phyloP scores from a whole-genome alignment of 2,113 vertebrate genomes.

The Trogon melanurus region DNA sequence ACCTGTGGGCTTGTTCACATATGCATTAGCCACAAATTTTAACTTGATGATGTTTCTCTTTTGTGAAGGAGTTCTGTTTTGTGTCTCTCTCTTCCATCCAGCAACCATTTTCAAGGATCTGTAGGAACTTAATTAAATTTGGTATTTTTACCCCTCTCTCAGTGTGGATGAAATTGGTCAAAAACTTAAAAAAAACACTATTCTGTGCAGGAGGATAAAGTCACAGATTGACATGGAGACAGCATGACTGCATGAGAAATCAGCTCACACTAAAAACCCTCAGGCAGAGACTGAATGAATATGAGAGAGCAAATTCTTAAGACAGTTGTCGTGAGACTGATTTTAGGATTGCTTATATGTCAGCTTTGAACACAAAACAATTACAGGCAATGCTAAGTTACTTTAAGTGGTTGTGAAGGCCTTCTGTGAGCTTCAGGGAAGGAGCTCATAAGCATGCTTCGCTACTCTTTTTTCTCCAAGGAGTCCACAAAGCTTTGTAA shows the following conservation, averaged over 20 bases:
- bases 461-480: not conserved
- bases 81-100: not conserved
- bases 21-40: not conserved
- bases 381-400: not conserved
- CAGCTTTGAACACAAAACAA: not conserved
- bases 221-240: not conserved
- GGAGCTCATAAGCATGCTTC: not conserved
- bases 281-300: not conserved
- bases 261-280: not conserved
- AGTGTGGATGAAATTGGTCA: not conserved
- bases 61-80: not conserved
- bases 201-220: not conserved
- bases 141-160: not conserved
- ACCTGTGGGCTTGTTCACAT: not conserved
- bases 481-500: not conserved
- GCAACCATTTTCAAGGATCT: not conserved
- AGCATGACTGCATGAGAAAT: not conserved
- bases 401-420: not conserved
- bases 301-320: not conserved
- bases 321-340: not conserved
- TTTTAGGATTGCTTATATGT: slow-evolving; percentile 3
- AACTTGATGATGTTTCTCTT: not conserved
- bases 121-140: not conserved
- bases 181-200: not conserved
- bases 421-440: not conserved